Percentiles rank a stretch among this genome's conserved stretches.
These are phyloP conservation scores for Coenonympha glycerion DNA, from an alignment of 2,888 invertebrate genomes.

Conservation along the genomic window DNA sequence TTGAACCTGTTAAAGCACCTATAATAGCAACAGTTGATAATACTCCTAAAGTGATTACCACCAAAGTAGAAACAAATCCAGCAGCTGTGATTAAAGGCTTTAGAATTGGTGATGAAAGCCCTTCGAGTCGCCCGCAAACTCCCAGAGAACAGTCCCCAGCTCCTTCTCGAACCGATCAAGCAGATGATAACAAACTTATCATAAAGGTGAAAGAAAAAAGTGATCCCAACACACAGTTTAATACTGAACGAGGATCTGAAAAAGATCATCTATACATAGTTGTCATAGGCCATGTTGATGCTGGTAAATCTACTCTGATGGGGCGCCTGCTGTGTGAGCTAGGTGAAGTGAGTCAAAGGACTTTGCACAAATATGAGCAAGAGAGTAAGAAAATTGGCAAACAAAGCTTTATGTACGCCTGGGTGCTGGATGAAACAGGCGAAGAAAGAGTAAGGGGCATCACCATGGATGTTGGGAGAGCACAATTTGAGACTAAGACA, in stretches of 20 bases:
- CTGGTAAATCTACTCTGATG: slow-evolving; percentile 98
- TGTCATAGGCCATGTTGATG: slow-evolving; percentile 97
- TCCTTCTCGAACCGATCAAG: slow-evolving; percentile 53
- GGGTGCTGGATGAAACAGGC: slow-evolving; percentile 99
- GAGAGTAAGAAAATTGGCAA: slow-evolving; percentile 98
- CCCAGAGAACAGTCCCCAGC: slow-evolving; percentile 83
- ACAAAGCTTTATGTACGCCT: slow-evolving; percentile 98
- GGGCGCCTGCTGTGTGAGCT: slow-evolving; percentile 92
- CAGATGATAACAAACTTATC: slow-evolving; percentile 62
- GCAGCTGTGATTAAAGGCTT: slow-evolving; percentile 75
- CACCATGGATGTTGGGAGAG: slow-evolving; percentile 98
- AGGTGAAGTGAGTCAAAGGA: slow-evolving; percentile 89
- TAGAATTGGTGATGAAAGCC: slow-evolving; percentile 54
- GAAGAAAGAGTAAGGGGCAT: slow-evolving; percentile 97
- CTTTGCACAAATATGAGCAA: slow-evolving; percentile 97
- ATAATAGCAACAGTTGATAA: slow-evolving; percentile 41
- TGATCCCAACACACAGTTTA: slow-evolving; percentile 79
- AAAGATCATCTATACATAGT: slow-evolving; percentile 94
- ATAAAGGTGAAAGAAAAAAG: slow-evolving; percentile 71
- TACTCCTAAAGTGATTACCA: slow-evolving; percentile 55
- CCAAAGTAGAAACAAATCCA: slow-evolving; percentile 63
- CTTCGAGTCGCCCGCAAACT: slow-evolving; percentile 60
- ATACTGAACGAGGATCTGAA: slow-evolving; percentile 83
- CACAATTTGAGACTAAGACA: slow-evolving; percentile 91
- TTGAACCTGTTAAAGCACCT: slow-evolving; percentile 48